Percentiles rank a stretch among this genome's conserved stretches.
Conservation (phyloP, 2,113 vertebrate genomes). For the Ciconia boyciana region DNA sequence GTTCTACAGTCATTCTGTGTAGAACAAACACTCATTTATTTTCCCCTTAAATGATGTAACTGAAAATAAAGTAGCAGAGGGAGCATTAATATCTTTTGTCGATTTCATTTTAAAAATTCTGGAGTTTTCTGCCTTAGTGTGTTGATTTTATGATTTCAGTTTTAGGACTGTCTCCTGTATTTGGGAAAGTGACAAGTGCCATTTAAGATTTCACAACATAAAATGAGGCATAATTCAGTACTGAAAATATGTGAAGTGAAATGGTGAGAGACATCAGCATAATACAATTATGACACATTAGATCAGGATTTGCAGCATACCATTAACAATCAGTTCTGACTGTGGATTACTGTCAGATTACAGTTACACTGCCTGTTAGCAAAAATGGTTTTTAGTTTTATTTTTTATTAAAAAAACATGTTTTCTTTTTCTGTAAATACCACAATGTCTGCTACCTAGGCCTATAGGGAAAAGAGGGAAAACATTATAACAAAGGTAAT, state of each 20-base stretch:
- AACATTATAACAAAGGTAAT: not conserved
- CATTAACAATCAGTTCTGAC: slow-evolving; percentile 63
- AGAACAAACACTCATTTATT: not conserved
- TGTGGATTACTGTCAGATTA: slow-evolving; percentile 49
- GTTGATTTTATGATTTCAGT: not conserved
- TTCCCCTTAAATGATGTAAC: not conserved
- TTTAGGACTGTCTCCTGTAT: slow-evolving; percentile 40
- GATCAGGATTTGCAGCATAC: slow-evolving; percentile 69
- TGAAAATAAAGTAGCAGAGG: not conserved
- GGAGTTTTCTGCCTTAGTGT: not conserved
- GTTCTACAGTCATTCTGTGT: not conserved
- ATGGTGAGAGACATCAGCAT: slow-evolving; percentile 55
- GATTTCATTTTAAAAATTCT: not conserved
- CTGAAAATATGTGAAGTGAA: slow-evolving; percentile 40
- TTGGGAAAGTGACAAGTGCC: slow-evolving; percentile 69
- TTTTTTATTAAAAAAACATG: not conserved
- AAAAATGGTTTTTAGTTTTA: not conserved
- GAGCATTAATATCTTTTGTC: not conserved
- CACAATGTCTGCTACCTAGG: not conserved
- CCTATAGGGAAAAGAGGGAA: not conserved
- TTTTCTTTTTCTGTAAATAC: not conserved
- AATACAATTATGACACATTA: slow-evolving; percentile 72
- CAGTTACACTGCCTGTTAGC: slow-evolving; percentile 10
- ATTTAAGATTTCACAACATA: slow-evolving; percentile 62
- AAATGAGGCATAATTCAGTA: slow-evolving; percentile 54